Conservation (phyloP, 2,113 vertebrate species). For the Girardinichthys multiradiatus region DNA sequence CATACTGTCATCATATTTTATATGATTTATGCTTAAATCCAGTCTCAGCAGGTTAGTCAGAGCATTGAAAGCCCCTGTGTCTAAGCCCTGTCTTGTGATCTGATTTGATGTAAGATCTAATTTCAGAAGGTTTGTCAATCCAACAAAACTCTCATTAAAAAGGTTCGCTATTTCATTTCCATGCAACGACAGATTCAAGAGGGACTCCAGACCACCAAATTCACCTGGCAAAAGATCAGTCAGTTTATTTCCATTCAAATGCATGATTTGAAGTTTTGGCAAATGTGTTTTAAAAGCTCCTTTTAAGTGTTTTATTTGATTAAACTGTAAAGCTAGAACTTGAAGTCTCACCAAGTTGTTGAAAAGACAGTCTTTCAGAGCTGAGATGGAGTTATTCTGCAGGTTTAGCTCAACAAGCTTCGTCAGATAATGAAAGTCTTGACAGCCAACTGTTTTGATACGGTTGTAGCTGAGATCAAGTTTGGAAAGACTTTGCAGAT, state of each 20-base stretch:
- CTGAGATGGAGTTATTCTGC: conserved; percentile 58
- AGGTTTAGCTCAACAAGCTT: conserved; percentile 62
- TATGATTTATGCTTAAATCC: conserved; percentile 66
- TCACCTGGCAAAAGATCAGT: not conserved
- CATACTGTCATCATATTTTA: not conserved
- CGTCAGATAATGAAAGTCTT: conserved; percentile 67
- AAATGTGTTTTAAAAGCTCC: conserved; percentile 58
- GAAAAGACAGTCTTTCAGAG: conserved; percentile 59
- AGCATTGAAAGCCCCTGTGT: conserved; percentile 33
- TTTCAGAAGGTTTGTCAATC: conserved; percentile 50
- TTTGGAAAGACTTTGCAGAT: conserved; percentile 45
- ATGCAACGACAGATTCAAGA: conserved; percentile 59
- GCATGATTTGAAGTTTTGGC: conserved; percentile 54
- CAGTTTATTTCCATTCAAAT: conserved; percentile 67
- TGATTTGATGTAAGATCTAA: conserved; percentile 60
- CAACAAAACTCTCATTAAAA: conserved; percentile 50
- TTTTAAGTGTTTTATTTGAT: conserved; percentile 47
- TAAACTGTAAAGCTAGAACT: conserved; percentile 63
- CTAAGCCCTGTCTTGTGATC: conserved; percentile 11
- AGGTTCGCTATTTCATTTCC: conserved; percentile 64
- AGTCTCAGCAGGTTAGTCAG: conserved; percentile 66
- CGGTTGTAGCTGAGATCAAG: conserved; percentile 75
- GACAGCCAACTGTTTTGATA: conserved; percentile 55
- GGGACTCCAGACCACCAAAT: conserved; percentile 55
- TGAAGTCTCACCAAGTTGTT: conserved; percentile 57